These are phyloP conservation scores for Acronicta leporina DNA, from an alignment of 2,888 invertebrate genomes.

Conservation along the genomic window DNA sequence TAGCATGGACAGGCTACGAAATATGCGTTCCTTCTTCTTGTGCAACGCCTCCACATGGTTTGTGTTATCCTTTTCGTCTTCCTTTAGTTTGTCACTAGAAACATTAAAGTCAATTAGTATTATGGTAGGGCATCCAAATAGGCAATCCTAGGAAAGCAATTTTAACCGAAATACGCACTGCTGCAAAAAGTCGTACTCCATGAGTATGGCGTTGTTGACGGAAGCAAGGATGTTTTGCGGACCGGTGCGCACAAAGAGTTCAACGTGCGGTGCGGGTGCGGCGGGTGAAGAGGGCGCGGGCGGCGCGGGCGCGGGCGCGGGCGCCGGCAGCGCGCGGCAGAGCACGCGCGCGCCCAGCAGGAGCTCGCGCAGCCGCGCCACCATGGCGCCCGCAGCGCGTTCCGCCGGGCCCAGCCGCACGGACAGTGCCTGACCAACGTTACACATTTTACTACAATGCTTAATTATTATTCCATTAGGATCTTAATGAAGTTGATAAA, in stretches of 20 bases:
- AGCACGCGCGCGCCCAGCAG: conserved; percentile 87
- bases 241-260: conserved; percentile 91
- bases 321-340: conserved; percentile 75
- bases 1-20: conserved; percentile 67
- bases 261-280: conserved; percentile 89
- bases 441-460: background rate
- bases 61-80: conserved; percentile 68
- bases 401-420: conserved; percentile 90
- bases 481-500: too few species aligned
- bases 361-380: conserved; percentile 89
- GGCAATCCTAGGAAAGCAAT: background rate
- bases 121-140: background rate
- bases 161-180: conserved; percentile 64
- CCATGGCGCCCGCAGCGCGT: conserved; percentile 82
- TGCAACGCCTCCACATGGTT: conserved; percentile 78
- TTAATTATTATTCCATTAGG: too few species aligned
- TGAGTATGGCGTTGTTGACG: conserved; percentile 91
- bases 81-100: conserved; percentile 71
- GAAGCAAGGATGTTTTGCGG: conserved; percentile 91
- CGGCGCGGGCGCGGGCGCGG: conserved; percentile 55
- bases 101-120: conserved; percentile 7
- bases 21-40: conserved; percentile 85
- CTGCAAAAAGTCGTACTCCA: conserved; percentile 89
- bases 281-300: conserved; percentile 66
- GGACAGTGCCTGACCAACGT: conserved; percentile 82